A percentile compares a stretch with the other conserved stretches of the same genome.
Conservation (phyloP, 37 sponge, comb jelly and placozoan genomes). For the Beroe forskalii region DNA sequence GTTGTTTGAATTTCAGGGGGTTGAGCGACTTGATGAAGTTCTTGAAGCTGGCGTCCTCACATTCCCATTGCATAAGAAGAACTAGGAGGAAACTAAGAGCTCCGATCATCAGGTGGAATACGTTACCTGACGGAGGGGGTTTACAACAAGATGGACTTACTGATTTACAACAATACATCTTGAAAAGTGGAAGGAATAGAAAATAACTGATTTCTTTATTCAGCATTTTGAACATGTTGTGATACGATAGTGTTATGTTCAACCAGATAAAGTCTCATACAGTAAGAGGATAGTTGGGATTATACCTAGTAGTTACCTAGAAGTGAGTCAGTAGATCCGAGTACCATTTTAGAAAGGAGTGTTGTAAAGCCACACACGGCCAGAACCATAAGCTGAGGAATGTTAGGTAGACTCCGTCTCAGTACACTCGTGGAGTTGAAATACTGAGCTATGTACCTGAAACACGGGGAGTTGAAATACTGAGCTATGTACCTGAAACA, state of each 20-base stretch:
- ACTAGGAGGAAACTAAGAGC: conserved; percentile 9
- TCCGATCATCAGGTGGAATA: conserved; percentile 22
- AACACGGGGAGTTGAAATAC: background rate
- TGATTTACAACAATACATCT: no score
- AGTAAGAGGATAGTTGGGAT: no score
- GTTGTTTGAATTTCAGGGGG: background rate
- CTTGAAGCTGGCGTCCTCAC: conserved; percentile 40
- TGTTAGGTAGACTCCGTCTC: background rate
- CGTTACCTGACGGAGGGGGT: no score
- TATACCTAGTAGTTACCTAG: no score
- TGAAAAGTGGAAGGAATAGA: no score
- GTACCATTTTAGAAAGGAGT: conserved; percentile 12
- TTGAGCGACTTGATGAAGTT: conserved; percentile 51
- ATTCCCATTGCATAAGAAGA: background rate
- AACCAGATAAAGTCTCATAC: no score
- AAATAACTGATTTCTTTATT: background rate
- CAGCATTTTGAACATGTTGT: background rate
- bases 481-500: background rate
- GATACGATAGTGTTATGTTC: no score
- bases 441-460: background rate
- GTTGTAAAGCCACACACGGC: background rate
- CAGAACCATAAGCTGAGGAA: conserved; percentile 6
- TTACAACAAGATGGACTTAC: no score
- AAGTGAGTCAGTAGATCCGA: background rate
- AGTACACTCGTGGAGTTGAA: background rate